Percentiles rank a stretch among this genome's conserved stretches.
Evolutionary conservation across 2,888 invertebrate species (phyloP).

Genomic region (Eustalomyia histrio): DNA sequence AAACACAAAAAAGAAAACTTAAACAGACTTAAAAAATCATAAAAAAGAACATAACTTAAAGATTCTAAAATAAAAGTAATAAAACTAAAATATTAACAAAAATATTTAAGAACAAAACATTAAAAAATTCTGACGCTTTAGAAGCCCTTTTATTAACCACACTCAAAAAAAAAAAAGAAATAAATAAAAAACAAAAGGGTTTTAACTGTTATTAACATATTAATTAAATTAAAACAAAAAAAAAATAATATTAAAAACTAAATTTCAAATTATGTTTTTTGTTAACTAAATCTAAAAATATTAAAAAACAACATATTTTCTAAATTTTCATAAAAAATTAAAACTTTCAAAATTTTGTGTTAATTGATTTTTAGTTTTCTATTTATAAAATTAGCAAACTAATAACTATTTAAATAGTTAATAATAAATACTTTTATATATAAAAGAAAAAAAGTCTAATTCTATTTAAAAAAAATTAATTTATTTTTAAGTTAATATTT

Average conservation of each 20-base stretch:
- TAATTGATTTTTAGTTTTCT: conserved; percentile 35
- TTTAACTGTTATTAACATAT: conserved; percentile 64
- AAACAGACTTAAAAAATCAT: conserved; percentile 37
- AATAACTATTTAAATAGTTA: conserved; percentile 57
- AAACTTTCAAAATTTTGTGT: conserved; percentile 29
- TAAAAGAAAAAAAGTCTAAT: conserved; percentile 39
- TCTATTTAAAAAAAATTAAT: conserved; percentile 24
- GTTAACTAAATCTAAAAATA: conserved; percentile 43
- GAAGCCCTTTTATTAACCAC: conserved; percentile 65
- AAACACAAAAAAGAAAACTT: conserved; percentile 40
- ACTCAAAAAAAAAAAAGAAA: conserved; percentile 36
- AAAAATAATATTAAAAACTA: conserved; percentile 46
- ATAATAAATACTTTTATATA: conserved; percentile 58
- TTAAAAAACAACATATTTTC: conserved; percentile 32
- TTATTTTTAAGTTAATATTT: conserved; percentile 19
- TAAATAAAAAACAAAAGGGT: conserved; percentile 50
- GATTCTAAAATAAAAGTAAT: conserved; percentile 53
- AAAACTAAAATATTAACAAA: conserved; percentile 37
- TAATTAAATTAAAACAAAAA: conserved; percentile 50
- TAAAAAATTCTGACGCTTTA: conserved; percentile 64
- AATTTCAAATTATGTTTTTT: conserved; percentile 53
- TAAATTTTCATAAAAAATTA: conserved; percentile 40
- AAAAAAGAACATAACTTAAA: conserved; percentile 48
- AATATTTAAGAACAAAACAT: conserved; percentile 49
- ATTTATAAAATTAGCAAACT: conserved; percentile 38